Base-by-base conservation (phyloP, 2,888 invertebrate species). In the Cyclophora punctaria region DNA sequence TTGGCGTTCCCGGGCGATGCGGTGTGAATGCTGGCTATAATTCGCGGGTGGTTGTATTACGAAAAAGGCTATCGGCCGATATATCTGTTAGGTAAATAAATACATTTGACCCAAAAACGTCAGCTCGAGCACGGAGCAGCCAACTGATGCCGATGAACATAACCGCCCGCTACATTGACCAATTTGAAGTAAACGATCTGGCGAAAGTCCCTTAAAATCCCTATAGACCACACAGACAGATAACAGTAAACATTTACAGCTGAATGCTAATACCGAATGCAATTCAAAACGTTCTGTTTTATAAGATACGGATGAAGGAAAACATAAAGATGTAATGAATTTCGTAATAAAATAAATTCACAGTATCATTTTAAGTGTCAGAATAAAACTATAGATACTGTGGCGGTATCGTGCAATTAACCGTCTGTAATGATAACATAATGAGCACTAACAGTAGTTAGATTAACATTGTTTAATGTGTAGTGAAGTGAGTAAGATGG, bases 81-180 rank as follows among this genome's bases (percentile, higher is more conserved):
- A 67, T 69, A 73, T 73, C 73, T 69, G 76, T 75, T 79, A 77
- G 74, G 73, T 73, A 78, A 80, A 81, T 82, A 80, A 80, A 83
- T 79, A 80, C 76, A 67, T 77, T 74, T 74, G 76, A 80, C 83
- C 83, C 67, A 70, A 73, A 83, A 76, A 71, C 71, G 81, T 78
- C 78, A 71, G 55, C 49, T 57, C 56, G 62, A 63, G 67, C 72
- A 73, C 69, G 73, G 67, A 74, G 70, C 67, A 64, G 69, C 61
- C 61, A 72, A 70, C 67, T 72, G 75, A 75, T 69, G 70, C 63
- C 59, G 63, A 51, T 63, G 66, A 64, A 62, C 55, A 59, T 55
- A 56, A 50, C 50, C 58, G 55, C 63, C 57, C 60, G 63, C 63
- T 59, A 64, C 62, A 64, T 58, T 59, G 64, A 60, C 63, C 67